Conservation (phyloP, 1,140 invertebrate species). For the Drosophila nikananu region DNA sequence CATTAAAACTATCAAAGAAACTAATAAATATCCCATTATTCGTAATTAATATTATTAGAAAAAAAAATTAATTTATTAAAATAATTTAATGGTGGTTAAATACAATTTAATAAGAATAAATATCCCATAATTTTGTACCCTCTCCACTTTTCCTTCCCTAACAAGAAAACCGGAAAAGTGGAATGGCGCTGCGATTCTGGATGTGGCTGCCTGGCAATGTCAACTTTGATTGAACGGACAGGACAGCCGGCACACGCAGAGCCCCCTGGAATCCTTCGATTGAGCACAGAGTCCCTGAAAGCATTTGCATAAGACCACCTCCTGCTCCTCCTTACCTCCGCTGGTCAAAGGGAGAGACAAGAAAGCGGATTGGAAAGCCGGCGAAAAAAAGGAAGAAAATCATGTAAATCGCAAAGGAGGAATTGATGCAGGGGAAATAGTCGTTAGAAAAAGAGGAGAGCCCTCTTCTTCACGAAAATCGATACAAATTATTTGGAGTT, state of each 20-base stretch:
- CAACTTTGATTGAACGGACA: constrained; percentile 76
- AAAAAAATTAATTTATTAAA: too few relatives aligned
- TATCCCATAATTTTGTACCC: not conserved
- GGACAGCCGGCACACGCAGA: constrained; percentile 14
- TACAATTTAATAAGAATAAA: not conserved
- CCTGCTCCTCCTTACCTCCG: constrained; percentile 53
- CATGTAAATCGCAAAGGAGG: constrained; percentile 45
- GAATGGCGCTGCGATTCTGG: constrained; percentile 12
- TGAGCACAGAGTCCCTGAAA: constrained; percentile 26
- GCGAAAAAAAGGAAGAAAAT: constrained; percentile 26
- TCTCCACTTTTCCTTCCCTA: not conserved
- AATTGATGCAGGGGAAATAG: constrained; percentile 38
- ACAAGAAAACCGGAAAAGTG: constrained; percentile 4
- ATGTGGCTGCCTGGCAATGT: constrained; percentile 52
- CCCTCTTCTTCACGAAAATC: constrained; percentile 29
- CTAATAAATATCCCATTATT: too few relatives aligned
- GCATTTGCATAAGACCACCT: constrained; percentile 72
- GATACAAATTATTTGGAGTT: constrained; percentile 42
- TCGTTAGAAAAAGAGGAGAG: constrained; percentile 15
- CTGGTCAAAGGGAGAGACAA: constrained; percentile 38
- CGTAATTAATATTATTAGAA: not conserved
- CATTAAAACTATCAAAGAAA: not conserved
- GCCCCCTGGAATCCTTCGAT: constrained; percentile 26
- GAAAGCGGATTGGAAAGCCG: constrained; percentile 37
- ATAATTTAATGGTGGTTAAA: not conserved